Base-by-base conservation (phyloP, 2,888 invertebrate genomes). In the Aphodius sticticus region DNA sequence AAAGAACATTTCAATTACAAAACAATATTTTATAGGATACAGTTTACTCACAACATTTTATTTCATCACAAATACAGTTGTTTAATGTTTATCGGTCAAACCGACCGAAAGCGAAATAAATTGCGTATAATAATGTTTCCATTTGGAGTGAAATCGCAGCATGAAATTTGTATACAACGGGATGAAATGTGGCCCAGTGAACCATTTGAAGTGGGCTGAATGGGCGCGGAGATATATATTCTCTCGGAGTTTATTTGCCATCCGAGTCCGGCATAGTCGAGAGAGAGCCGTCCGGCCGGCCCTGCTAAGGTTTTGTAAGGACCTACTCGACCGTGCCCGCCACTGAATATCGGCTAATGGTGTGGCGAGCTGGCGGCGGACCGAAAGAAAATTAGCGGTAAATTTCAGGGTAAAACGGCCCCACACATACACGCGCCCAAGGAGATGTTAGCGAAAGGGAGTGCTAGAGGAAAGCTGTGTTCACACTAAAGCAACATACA, bases 121-220 rank as follows among this genome's bases (percentile, higher is more conserved):
- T 53, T 53, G 53, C 9, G 53, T 7, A 53, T 53, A 53, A 53
- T 53, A 53, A 53, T 53, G 53, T 12, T 9, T 53, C 53, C 9
- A 53, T 53, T 53, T 53, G 53, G 53, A 53, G 53, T 53, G 53
- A 53, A 53, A 53, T 53, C 53, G 53, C 53, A 53, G 53, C 53
- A 53, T 53, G 53, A 53, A 53, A 53, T 53, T 53, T 53, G 53
- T 53, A 53, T 53, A 53, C 53, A 53, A 53, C 53, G 1, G 53
- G 53, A 53, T 53, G 53, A 53, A 53, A 53, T 53, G 53, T 53
- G 53, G 53, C 7, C 53, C 53, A 53, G 53, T 53, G 53, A 53
- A 53, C 53, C 53, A 53, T 53, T 53, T 53, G 3, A 53, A 53
- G 53, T 53, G 53, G 53, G 53, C 53, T 53, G 53, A 53, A 53